phyloP scores from a whole-genome alignment of 2,888 invertebrate species.

The Frankliniella fusca region DNA sequence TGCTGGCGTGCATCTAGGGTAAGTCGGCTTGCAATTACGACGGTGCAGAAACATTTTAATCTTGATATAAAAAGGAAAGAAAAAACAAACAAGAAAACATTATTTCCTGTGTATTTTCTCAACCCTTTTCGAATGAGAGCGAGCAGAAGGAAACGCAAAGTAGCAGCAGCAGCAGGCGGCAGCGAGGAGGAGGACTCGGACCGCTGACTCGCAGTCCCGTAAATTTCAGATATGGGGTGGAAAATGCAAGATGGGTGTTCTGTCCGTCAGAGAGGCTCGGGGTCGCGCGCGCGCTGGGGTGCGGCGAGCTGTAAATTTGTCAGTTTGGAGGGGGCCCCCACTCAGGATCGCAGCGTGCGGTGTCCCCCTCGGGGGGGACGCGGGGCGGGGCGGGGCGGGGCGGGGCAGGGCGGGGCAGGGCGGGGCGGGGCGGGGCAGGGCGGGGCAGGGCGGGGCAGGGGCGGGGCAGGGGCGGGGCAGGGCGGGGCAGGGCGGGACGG shows the following conservation, averaged over 20 bases:
- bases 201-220: conserved; percentile 1
- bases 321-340: background rate
- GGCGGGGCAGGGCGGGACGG: background rate
- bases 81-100: background rate
- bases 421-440: background rate
- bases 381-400: background rate
- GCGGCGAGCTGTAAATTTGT: conserved; percentile 4
- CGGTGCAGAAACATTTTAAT: no score
- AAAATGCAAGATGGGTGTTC: conserved; percentile 26
- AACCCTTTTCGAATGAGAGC: no score
- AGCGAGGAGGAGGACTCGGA: background rate
- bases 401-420: no score
- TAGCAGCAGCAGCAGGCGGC: background rate
- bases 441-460: background rate
- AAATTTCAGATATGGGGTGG: conserved; percentile 26
- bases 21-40: no score
- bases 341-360: no score
- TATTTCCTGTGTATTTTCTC: background rate
- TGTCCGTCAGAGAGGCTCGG: background rate
- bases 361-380: background rate
- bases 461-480: no score
- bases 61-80: no score
- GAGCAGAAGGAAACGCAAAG: no score
- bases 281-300: background rate
- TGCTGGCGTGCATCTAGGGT: no score